phyloP scores from a whole-genome alignment of 2,797 vertebrate genomes.

The Simalia tracyae region DNA sequence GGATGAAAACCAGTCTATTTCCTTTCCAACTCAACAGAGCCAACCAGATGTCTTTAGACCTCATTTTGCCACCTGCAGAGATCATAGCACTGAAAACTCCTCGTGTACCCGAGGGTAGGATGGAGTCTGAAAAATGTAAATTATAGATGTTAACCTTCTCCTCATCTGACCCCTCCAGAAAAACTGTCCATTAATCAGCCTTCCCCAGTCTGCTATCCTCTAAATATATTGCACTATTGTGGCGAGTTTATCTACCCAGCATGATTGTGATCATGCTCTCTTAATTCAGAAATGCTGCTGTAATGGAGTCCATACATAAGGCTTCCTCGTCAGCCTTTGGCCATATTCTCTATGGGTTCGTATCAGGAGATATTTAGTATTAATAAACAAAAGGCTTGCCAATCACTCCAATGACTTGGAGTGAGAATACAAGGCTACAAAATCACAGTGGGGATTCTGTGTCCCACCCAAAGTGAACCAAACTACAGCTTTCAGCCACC shows the following conservation, averaged over 20 bases:
- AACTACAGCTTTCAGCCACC: not conserved
- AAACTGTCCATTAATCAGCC: not conserved
- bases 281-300: not conserved
- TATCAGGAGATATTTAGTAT: not conserved
- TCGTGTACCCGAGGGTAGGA: not conserved
- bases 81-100: not conserved
- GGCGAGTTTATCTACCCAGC: not conserved
- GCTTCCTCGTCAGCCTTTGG: not conserved
- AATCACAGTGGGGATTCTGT: not conserved
- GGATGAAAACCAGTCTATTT: conserved; percentile 50
- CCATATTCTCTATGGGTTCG: not conserved
- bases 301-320: not conserved
- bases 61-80: not conserved
- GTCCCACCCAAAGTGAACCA: not conserved
- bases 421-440: not conserved
- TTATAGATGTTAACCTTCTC: not conserved
- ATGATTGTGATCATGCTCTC: not conserved
- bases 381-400: not conserved
- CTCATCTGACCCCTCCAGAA: not conserved
- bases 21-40: conserved; percentile 34
- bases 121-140: not conserved
- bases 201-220: not conserved
- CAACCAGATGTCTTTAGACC: conserved; percentile 3
- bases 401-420: not conserved
- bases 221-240: not conserved